Evolutionary conservation across 1,140 invertebrate species (phyloP).

Genomic region (Hycleus phaleratus): DNA sequence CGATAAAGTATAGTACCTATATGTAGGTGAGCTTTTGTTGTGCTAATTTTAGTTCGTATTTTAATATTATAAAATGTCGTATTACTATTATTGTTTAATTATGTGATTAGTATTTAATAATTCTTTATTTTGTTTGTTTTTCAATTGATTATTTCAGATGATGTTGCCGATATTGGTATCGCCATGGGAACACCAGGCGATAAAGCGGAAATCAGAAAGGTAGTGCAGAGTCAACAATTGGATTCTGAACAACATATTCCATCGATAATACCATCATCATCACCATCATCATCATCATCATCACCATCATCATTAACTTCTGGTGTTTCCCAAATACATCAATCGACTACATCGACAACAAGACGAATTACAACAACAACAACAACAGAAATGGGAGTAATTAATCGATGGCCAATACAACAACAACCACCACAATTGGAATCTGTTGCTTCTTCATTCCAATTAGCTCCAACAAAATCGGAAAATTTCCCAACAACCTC

Average conservation of each 20-base stretch:
- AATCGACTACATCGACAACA: not conserved
- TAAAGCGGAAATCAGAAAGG: conserved; percentile 33
- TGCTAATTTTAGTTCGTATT: too few species aligned
- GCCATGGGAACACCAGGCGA: conserved; percentile 42
- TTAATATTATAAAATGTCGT: too few species aligned
- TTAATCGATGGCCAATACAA: conserved; percentile 19
- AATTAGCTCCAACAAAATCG: not conserved
- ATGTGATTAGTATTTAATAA: too few species aligned
- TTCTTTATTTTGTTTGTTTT: too few species aligned
- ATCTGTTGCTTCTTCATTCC: not conserved
- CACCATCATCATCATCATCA: conserved; percentile 9
- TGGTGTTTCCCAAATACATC: not conserved
- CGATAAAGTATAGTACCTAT: too few species aligned
- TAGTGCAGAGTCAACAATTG: conserved; percentile 27
- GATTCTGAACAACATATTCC: conserved; percentile 9
- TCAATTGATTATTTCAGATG: conserved; percentile 30
- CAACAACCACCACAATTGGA: conserved; percentile 8
- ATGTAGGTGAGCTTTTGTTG: too few species aligned
- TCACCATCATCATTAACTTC: conserved; percentile 7
- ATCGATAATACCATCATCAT: conserved; percentile 8
- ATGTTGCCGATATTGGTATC: conserved; percentile 39
- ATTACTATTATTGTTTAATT: too few species aligned
- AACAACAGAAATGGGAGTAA: conserved; percentile 26
- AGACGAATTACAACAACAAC: conserved; percentile 5
- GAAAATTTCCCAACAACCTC: conserved; percentile 9